Percentiles rank a stretch among this genome's conserved stretches.
Evolutionary conservation across 64 coral and sea anemone genomes (phyloP).

Genomic region (Exaiptasia diaphana): DNA sequence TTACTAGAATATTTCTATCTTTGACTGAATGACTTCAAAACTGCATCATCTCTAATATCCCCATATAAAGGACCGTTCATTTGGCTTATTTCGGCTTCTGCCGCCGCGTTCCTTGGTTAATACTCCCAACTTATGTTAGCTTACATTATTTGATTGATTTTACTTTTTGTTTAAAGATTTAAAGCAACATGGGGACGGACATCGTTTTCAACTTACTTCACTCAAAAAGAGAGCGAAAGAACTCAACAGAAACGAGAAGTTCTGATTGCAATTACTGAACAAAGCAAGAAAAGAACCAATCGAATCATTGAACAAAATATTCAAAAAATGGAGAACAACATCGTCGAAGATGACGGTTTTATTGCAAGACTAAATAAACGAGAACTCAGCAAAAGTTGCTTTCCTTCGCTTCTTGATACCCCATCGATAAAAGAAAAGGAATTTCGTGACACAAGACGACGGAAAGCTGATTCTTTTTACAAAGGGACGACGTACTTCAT

Average conservation of each 20-base stretch:
- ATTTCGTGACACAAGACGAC: too few relatives aligned
- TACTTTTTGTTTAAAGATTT: neutral
- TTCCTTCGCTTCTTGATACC: constrained; percentile 47
- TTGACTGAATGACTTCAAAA: constrained; percentile 15
- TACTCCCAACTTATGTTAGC: too few relatives aligned
- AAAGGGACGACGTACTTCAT: neutral
- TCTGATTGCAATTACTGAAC: constrained; percentile 17
- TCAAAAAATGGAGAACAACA: neutral
- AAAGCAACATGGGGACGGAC: neutral
- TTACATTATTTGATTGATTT: too few relatives aligned
- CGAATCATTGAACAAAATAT: constrained; percentile 49
- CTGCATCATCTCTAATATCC: too few relatives aligned
- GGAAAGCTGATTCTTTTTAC: neutral
- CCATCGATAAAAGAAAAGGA: neutral
- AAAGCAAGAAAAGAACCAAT: constrained; percentile 37
- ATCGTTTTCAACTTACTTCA: neutral
- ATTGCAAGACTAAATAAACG: constrained; percentile 39
- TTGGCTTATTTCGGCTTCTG: too few relatives aligned
- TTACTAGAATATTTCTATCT: neutral
- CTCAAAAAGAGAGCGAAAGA: neutral
- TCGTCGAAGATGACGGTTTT: neutral
- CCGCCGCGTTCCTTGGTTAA: too few relatives aligned
- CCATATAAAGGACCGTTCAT: too few relatives aligned
- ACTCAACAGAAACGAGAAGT: constrained; percentile 5
- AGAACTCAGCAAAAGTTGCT: constrained; percentile 37